Evolutionary conservation across 2,797 vertebrate genomes (phyloP).

Genomic region (Ataeniobius toweri): DNA sequence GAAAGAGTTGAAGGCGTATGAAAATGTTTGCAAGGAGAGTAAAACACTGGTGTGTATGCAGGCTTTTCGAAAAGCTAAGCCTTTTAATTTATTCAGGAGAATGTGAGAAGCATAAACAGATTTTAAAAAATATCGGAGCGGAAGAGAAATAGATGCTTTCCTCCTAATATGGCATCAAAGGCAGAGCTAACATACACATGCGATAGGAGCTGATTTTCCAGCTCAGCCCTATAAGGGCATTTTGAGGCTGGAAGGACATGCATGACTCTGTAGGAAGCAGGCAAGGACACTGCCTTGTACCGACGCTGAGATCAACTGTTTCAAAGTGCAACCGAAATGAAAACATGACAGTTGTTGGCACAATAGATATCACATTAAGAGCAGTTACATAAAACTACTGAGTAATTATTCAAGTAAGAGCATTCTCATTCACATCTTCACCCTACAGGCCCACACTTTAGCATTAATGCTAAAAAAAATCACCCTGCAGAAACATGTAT

Average conservation of each 20-base stretch:
- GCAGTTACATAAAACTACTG: constrained; percentile 27
- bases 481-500: neutral
- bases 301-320: constrained; percentile 25
- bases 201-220: constrained; percentile 8
- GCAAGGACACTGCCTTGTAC: constrained; percentile 30
- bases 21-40: too few relatives aligned
- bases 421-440: neutral
- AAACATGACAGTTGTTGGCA: constrained; percentile 16
- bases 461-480: neutral
- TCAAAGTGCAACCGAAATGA: constrained; percentile 14
- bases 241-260: constrained; percentile 47
- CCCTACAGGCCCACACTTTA: neutral
- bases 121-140: neutral
- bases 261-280: constrained; percentile 38
- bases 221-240: constrained; percentile 23
- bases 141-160: constrained; percentile 1
- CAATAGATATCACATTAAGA: constrained; percentile 36
- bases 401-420: neutral
- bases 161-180: constrained; percentile 17
- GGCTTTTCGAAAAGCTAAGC: neutral
- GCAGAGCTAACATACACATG: constrained; percentile 5
- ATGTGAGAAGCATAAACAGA: neutral
- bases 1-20: too few relatives aligned
- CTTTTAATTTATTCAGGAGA: neutral
- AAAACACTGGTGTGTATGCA: neutral